phyloP scores from a whole-genome alignment of 2,113 vertebrate species.

The Cavia porcellus region DNA sequence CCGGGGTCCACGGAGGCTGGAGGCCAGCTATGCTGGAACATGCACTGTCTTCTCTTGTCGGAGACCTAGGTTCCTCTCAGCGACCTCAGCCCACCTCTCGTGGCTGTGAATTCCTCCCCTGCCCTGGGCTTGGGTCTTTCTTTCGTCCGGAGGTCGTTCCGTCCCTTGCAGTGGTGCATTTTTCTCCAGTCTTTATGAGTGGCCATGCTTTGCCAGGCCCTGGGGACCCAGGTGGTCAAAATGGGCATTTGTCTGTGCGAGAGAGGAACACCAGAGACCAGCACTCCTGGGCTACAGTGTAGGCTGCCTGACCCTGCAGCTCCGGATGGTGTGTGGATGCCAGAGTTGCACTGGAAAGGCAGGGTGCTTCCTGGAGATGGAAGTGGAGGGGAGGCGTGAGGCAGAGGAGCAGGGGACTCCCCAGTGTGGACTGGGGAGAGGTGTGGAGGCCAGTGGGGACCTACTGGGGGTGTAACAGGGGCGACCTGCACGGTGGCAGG shows the following conservation, averaged over 20 bases:
- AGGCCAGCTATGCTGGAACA: not conserved
- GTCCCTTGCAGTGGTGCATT: no score
- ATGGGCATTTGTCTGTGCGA: no score
- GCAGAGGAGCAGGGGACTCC: accelerated
- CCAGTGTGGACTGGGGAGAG: not conserved
- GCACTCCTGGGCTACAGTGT: not conserved
- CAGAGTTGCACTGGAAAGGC: not conserved
- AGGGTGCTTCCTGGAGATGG: not conserved
- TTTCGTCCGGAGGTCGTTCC: not conserved
- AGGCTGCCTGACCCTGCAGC: not conserved
- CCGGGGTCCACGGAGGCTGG: accelerated
- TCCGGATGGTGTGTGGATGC: not conserved
- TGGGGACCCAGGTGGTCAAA: not conserved
- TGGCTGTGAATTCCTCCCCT: accelerated
- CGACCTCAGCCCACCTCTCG: not conserved
- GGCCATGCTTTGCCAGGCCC: not conserved
- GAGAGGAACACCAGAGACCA: not conserved
- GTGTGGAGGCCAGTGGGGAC: accelerated
- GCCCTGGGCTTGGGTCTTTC: not conserved
- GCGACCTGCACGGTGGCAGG: not conserved
- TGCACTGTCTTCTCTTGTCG: not conserved
- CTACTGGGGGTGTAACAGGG: not conserved
- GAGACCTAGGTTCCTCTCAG: not conserved
- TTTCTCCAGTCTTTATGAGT: not conserved
- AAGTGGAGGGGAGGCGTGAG: not conserved